These are phyloP conservation scores for Drosophila novamexicana DNA, from an alignment of 1,140 invertebrate genomes.

Conservation along the genomic window DNA sequence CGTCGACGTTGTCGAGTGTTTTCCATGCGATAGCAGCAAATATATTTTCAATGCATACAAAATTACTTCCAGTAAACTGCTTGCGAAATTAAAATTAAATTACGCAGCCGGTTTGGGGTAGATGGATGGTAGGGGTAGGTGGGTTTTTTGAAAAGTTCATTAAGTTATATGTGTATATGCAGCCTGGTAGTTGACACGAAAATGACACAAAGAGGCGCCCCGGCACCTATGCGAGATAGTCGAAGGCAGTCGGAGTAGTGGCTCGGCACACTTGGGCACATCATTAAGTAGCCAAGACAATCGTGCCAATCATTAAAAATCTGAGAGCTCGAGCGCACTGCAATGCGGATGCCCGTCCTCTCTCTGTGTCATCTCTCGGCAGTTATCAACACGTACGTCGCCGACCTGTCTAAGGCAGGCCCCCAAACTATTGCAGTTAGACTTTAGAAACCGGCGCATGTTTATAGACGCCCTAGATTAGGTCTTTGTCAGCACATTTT, in stretches of 20 bases:
- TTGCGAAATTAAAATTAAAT: slow-evolving; percentile 82
- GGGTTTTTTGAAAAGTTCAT: slow-evolving; percentile 63
- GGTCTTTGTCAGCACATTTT: slow-evolving; percentile 79
- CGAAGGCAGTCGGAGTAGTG: slow-evolving; percentile 5
- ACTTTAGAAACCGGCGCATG: slow-evolving; percentile 56
- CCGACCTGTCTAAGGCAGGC: slow-evolving; percentile 72
- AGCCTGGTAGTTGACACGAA: slow-evolving; percentile 71
- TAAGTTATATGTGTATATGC: slow-evolving; percentile 55
- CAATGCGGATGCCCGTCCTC: slow-evolving; percentile 62
- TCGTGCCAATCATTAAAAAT: slow-evolving; percentile 83
- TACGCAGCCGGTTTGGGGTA: slow-evolving; percentile 32
- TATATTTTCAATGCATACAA: slow-evolving; percentile 77
- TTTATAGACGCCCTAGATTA: slow-evolving; percentile 83
- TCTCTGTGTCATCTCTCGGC: slow-evolving; percentile 24
- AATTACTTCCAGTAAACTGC: slow-evolving; percentile 78
- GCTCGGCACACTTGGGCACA: slow-evolving; percentile 57
- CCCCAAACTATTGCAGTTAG: slow-evolving; percentile 68
- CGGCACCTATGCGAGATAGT: not conserved
- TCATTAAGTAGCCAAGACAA: slow-evolving; percentile 82
- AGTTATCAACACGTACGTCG: slow-evolving; percentile 68
- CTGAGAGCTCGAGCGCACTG: slow-evolving; percentile 61
- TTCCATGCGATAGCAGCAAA: slow-evolving; percentile 71
- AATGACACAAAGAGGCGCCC: slow-evolving; percentile 47
- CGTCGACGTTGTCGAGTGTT: slow-evolving; percentile 61
- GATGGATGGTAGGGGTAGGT: not conserved